These are phyloP conservation scores for Trachurus trachurus DNA, from an alignment of 2,797 vertebrate genomes.

Conservation along the genomic window DNA sequence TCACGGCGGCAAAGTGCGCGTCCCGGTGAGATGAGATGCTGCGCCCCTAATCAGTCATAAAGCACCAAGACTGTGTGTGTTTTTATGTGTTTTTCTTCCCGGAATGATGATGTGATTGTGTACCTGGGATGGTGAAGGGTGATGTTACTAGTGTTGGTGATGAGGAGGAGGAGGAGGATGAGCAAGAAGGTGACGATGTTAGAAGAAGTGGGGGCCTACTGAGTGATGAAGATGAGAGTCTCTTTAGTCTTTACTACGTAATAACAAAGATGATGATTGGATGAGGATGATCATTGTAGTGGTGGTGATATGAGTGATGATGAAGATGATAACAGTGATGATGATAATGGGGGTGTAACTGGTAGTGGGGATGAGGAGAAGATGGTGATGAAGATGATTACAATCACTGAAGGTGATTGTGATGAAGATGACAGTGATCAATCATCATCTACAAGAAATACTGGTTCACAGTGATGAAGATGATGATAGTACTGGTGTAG, in stretches of 20 bases:
- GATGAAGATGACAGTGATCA: neutral
- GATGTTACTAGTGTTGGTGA: neutral
- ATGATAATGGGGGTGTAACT: neutral
- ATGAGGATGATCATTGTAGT: neutral
- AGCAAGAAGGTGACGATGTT: neutral
- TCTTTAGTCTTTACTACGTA: too few relatives aligned
- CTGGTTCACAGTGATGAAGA: neutral
- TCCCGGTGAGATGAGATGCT: slow-evolving; percentile 53
- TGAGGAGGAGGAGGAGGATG: neutral
- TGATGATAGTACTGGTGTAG: neutral
- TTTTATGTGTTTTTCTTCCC: neutral
- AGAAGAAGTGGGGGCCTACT: too few relatives aligned
- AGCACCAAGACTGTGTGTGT: neutral
- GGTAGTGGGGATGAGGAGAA: neutral
- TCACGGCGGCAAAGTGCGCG: slow-evolving; percentile 54
- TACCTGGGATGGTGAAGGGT: too few relatives aligned
- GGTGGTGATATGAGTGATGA: neutral
- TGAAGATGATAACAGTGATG: neutral
- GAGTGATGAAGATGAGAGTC: too few relatives aligned
- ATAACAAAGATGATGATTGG: neutral
- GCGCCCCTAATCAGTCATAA: slow-evolving; percentile 7
- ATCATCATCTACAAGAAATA: too few relatives aligned
- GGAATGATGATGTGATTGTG: neutral
- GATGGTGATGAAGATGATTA: neutral
- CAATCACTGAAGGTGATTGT: neutral